Percentiles rank a stretch among this genome's conserved stretches.
phyloP scores from a whole-genome alignment of 2,888 invertebrate species.

The Piscicola geometra region DNA sequence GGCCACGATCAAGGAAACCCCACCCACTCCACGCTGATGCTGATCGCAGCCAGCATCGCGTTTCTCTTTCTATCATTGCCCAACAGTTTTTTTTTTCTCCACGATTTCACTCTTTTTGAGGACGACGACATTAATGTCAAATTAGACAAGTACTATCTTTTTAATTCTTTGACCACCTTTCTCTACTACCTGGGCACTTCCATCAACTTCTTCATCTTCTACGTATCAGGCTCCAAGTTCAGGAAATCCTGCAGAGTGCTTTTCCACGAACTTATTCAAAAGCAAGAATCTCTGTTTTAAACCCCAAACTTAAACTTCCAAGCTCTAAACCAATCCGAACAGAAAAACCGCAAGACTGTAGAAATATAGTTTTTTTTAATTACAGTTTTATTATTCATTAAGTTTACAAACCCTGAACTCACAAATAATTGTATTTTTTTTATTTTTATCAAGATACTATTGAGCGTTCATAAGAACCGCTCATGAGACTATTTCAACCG shows the following conservation, averaged over 20 bases:
- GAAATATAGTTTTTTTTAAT: too few species aligned
- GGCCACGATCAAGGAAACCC: neutral
- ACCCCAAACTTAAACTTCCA: too few species aligned
- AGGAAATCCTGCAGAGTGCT: conserved; percentile 27
- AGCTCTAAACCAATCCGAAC: too few species aligned
- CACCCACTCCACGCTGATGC: conserved; percentile 19
- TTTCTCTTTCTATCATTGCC: conserved; percentile 17
- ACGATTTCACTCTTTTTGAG: neutral
- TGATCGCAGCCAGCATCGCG: conserved; percentile 5
- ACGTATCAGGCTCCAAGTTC: conserved; percentile 22
- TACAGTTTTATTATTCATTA: too few species aligned
- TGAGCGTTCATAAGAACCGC: too few species aligned
- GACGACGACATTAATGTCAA: neutral
- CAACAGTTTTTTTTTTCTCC: conserved; percentile 18
- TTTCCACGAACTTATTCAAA: neutral
- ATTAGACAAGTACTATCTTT: neutral
- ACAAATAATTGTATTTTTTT: too few species aligned
- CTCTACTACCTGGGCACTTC: conserved; percentile 23
- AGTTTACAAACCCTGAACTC: too few species aligned
- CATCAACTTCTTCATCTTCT: conserved; percentile 27
- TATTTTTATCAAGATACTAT: too few species aligned
- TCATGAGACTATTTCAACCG: too few species aligned
- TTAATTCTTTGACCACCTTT: neutral
- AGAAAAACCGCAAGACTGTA: too few species aligned
- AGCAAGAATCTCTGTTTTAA: too few species aligned